Evolutionary conservation across 2,113 vertebrate genomes (phyloP).

Genomic region (Zapornia atra): DNA sequence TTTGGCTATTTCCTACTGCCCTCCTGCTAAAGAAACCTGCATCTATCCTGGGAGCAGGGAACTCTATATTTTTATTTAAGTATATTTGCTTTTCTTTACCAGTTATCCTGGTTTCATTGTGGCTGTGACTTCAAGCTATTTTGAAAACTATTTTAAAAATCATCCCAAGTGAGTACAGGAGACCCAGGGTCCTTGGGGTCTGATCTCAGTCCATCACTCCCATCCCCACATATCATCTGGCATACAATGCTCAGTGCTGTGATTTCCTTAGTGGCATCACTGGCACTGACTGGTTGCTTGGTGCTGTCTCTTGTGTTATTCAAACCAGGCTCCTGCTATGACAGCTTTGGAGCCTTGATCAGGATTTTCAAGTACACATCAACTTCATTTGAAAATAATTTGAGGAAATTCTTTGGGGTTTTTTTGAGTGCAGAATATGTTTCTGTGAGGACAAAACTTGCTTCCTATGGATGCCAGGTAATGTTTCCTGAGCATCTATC

Average conservation of each 20-base stretch:
- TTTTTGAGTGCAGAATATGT: neutral
- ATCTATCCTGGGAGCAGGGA: accelerated
- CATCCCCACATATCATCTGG: accelerated
- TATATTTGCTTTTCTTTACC: neutral
- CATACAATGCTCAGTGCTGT: neutral
- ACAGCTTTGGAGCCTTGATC: neutral
- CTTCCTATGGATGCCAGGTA: neutral
- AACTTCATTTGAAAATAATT: neutral
- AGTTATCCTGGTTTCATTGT: neutral
- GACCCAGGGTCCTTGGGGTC: neutral
- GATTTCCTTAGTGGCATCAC: neutral
- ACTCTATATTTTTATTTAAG: neutral
- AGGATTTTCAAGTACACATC: neutral
- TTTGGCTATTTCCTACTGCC: neutral
- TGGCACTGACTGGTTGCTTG: neutral
- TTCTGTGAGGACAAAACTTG: neutral
- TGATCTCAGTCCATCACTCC: neutral
- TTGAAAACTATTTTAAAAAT: neutral
- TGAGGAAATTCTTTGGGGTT: neutral
- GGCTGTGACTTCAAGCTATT: neutral
- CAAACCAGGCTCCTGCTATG: neutral
- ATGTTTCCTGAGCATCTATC: neutral
- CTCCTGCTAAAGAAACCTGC: neutral
- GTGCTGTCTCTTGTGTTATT: neutral
- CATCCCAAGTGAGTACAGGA: neutral